Base-by-base conservation (phyloP, 2,888 invertebrate genomes). In the Eristalis arbustorum region DNA sequence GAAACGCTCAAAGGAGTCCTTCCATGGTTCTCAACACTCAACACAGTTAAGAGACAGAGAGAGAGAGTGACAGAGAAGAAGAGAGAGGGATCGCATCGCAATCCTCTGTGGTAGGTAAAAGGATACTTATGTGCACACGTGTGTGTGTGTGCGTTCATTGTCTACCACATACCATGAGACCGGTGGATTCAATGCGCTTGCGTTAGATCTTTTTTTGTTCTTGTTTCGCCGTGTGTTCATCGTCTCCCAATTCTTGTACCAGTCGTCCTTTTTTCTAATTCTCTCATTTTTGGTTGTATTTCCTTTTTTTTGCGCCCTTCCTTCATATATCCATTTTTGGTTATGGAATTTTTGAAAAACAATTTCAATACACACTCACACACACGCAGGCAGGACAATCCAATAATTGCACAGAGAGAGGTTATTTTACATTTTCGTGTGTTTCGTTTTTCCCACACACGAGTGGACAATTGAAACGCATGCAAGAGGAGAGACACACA, bases 281-380 rank as follows among this genome's bases (percentile, higher is more conserved):
- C 5, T 61, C 69, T 67, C 28, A 73, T 67, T 83, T n/a, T 74
- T 78, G n/a, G 40, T 14, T n/a, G n/a, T 82, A 31, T 8, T 8
- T 31, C 10, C 40, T 25, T n/a, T 73, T 11, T 13, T 64, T 49
- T 59, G 37, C 67, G 61, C 67, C 67, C 49, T 64, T 34, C 10
- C 34, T 5, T 37, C 37, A 31, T 37, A 49, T 25, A 23, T 62
- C 37, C 67, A 64, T 81, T 73, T 69, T 85, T 23, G 68, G 77
- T 77, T 68, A 59, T 78, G 78, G 79, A 87, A 87, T 87, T 87
- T 85, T 83, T 87, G 67, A 83, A 87, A n/a, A 83, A 87, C 83
- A 87, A 78, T 83, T 83, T 74, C 64, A 61, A 83, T 82, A 68
- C 69, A 73, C 40, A 49, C 3, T 56, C 31, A 62, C 28, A 69